Evolutionary conservation across 1,140 invertebrate genomes (phyloP), one percentile per base, ranked within the genome.

Genomic region (Condylostylus longicornis): DNA sequence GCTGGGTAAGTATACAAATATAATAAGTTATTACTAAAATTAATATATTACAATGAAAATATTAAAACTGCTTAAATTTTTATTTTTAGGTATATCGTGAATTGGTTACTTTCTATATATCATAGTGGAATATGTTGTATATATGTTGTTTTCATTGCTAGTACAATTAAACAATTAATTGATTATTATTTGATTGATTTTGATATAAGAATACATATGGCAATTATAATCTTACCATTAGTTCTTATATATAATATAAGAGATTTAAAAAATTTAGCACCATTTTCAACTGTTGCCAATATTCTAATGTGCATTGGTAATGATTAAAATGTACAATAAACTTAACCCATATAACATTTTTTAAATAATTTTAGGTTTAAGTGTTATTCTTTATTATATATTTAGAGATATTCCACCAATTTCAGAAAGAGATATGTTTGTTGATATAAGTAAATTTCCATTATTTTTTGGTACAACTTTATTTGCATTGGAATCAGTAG

Each of bases 121-220:
- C 86, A 90, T 58, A 69, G 89, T 38, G 86, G 86, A 23, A 88
- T 90, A 52, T 89, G 86, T 54, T 86, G 82, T 49, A 82, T 88
- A 2, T 90, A 90, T 62, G 77, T 86, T 18, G 75, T 89, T 4
- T 90, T 90, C 55, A 79, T 89, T 12, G 73, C 82, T 2, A 69
- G 74, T 19, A 88, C 74, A 49, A 65, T 80, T 4, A 74, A 78
- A 50, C 66, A 74, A 64, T 51, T 71, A 15, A 56, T 63, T 6
- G 66, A 69, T 33, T 60, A 62, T 10, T 54, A 65, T 44, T 52
- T 54, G 1, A 37, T 64, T 20, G 47, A 43, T 3, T 56, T 66
- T 47, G 48, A 64, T 15, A 45, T 68, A 1, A 45, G 59, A 3
- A 25, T 56, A 9, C 49, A 58, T 13, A 58, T 58, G 52, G 48